Evolutionary conservation across 64 coral and sea anemone genomes (phyloP).

Genomic region (Stichodactyla helianthus): DNA sequence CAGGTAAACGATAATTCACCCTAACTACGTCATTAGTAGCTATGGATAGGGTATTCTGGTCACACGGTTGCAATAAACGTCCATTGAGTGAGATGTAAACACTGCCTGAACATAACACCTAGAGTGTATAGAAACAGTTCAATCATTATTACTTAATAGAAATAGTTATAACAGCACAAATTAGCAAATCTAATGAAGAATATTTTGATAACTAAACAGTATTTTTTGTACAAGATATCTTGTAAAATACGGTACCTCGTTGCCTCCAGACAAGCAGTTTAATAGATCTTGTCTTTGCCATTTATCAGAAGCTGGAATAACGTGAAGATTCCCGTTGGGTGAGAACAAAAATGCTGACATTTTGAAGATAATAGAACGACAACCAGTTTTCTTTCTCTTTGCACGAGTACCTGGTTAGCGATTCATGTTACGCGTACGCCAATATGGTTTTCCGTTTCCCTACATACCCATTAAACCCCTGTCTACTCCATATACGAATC

Average conservation of each 20-base stretch:
- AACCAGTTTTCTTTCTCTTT: not conserved
- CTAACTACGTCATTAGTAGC: not conserved
- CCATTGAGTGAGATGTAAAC: constrained; percentile 8
- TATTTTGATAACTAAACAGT: not conserved
- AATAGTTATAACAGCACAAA: no score
- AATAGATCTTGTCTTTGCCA: not conserved
- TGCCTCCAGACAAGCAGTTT: not conserved
- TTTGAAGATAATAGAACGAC: not conserved
- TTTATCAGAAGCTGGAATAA: constrained; percentile 3
- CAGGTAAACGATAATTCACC: constrained; percentile 21
- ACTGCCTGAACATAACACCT: not conserved
- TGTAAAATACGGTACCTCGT: not conserved
- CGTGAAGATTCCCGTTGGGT: not conserved
- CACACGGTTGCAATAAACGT: not conserved
- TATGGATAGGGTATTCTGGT: not conserved
- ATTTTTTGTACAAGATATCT: not conserved
- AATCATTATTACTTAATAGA: not conserved
- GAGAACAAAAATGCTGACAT: constrained; percentile 61
- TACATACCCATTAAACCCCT: no score
- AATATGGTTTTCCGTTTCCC: no score
- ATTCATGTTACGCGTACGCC: no score
- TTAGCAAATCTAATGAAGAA: no score
- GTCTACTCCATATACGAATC: no score
- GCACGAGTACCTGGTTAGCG: no score
- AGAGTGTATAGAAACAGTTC: not conserved